Evolutionary conservation across 2,888 invertebrate species (phyloP).

Genomic region (Biston stratarius): DNA sequence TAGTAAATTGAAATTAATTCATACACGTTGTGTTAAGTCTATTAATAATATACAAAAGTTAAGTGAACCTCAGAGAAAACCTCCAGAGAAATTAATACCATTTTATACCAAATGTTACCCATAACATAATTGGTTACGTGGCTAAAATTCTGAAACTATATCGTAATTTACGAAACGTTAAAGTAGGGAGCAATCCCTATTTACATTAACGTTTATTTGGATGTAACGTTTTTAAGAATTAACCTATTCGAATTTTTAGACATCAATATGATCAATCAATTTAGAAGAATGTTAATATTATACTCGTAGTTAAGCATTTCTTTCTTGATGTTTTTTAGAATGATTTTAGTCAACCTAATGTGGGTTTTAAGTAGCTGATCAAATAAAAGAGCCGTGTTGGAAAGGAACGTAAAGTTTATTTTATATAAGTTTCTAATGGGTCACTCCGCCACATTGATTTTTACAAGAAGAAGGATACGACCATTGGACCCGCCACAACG

Average conservation of each 20-base stretch:
- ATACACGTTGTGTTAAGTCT: conserved; percentile 3
- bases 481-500: no score
- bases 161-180: conserved; percentile 10
- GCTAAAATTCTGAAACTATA: conserved; percentile 12
- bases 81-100: conserved; percentile 26
- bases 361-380: no score
- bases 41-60: conserved; percentile 29
- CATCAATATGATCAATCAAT: neutral
- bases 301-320: no score
- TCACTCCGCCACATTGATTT: no score
- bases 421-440: no score
- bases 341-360: no score
- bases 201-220: no score
- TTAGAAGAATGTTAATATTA: no score
- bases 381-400: no score
- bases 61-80: conserved; percentile 10
- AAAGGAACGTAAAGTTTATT: no score
- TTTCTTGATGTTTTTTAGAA: no score
- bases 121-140: conserved; percentile 15
- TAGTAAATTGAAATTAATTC: conserved; percentile 24
- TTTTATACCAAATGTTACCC: conserved; percentile 21
- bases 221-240: neutral
- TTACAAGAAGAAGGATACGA: no score
- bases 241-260: neutral
- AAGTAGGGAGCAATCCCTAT: neutral